Evolutionary conservation across 2,888 invertebrate genomes (phyloP), one percentile per base, ranked within the genome.

Genomic region (Standfussiana lucernea): DNA sequence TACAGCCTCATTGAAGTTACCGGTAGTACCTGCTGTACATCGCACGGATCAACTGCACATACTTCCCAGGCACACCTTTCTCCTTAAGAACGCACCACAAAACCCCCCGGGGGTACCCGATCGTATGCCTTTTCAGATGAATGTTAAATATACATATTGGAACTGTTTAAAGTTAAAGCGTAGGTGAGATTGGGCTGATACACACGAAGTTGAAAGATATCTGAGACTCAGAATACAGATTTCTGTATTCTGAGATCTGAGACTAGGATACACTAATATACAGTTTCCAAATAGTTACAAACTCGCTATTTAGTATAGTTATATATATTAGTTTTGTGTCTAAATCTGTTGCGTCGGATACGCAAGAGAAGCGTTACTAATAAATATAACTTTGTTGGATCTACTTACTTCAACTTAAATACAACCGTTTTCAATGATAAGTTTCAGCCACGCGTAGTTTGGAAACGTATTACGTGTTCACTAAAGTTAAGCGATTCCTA

Each of bases 361-460:
- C 82, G 61, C 82, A 28, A 32, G 42, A 50, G 47, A 64, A 68
- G 32, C 56, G 15, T 47, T 42, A 50, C 42, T 50, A 47, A 47
- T 32, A 24, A 75, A 62, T 64, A 21, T 56, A 5, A 47, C 68
- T 47, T 74, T 56, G 50, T 78, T 37, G 24, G 32, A 45, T 64
- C 13, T 37, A 28, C 18, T 50, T 28, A 35, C 35, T 66, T 61
- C 18, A 6, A 75, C 62, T 45, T 47, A 45, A 47, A 18, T 24
- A 53, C 21, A 13, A 28, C 8, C 35, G 32, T 28, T 62, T n/a
- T 47, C n/a, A 18, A 3, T 24, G 42, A 37, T 7, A 69, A 79
- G 28, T 42, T 35, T 28, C 42, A 45, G 40, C 18, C 13, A 4
- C n/a, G 21, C 18, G 40, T 40, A 13, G 18, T 11, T 15, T 35